These are phyloP conservation scores for Poecile montanus DNA, from an alignment of 2,797 vertebrate species.

Conservation along the genomic window DNA sequence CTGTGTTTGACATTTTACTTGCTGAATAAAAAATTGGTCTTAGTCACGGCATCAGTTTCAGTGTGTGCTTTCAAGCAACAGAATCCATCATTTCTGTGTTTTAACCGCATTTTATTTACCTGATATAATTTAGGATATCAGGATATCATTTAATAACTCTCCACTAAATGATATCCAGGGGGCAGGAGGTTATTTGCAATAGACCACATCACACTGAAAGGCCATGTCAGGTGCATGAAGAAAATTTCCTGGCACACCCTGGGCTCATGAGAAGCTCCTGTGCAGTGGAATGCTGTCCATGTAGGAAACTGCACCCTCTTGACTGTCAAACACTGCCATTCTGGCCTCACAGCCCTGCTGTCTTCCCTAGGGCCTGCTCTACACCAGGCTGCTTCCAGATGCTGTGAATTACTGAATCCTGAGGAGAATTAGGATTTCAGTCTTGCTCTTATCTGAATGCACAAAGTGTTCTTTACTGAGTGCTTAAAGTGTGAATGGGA, in stretches of 20 bases:
- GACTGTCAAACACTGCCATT: neutral
- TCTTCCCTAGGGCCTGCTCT: neutral
- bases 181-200: neutral
- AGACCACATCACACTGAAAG: neutral
- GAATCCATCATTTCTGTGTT: neutral
- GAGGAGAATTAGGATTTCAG: neutral
- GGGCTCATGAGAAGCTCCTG: neutral
- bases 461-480: neutral
- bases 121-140: neutral
- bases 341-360: neutral
- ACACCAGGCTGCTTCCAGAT: neutral
- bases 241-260: neutral
- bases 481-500: neutral
- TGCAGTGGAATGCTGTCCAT: neutral
- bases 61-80: neutral
- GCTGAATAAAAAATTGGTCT: neutral
- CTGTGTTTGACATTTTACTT: slow-evolving; percentile 10
- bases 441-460: neutral
- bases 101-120: neutral
- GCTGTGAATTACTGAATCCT: neutral
- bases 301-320: neutral
- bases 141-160: neutral
- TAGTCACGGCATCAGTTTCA: neutral
- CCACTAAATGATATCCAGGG: neutral
- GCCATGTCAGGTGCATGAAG: neutral